Conservation (phyloP, 2,888 invertebrate genomes). For the Campoletis raptor region DNA sequence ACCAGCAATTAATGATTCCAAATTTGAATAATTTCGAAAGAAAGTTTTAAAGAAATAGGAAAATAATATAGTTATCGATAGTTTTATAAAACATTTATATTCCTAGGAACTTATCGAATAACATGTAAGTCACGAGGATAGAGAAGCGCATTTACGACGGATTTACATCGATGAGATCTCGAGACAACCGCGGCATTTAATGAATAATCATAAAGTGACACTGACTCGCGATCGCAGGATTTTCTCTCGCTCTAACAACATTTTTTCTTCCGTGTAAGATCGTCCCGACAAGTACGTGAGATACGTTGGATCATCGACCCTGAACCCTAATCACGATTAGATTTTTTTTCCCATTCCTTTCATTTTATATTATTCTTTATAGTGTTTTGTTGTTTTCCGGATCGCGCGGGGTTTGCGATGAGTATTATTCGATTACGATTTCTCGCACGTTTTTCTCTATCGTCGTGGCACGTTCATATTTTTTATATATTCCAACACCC, state of each 20-base stretch:
- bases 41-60: constrained; percentile 12
- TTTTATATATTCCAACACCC: constrained; percentile 46
- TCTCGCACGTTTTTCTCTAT: constrained; percentile 77
- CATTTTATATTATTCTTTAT: constrained; percentile 9
- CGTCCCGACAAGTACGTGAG: constrained; percentile 69
- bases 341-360: constrained; percentile 55
- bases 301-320: constrained; percentile 68
- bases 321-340: constrained; percentile 73
- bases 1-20: neutral
- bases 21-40: neutral
- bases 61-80: constrained; percentile 66
- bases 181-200: constrained; percentile 62
- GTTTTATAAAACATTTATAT: constrained; percentile 14
- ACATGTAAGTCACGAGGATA: constrained; percentile 54
- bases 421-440: constrained; percentile 79
- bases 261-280: constrained; percentile 32
- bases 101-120: constrained; percentile 39
- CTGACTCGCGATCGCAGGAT: constrained; percentile 52
- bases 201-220: constrained; percentile 72
- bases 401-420: constrained; percentile 46
- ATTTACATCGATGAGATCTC: constrained; percentile 70
- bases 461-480: constrained; percentile 47
- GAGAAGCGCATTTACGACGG: constrained; percentile 58
- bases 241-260: constrained; percentile 6
- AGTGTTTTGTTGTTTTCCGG: neutral